Base-by-base conservation (phyloP, 2,888 invertebrate genomes). In the Cacoxenus indagator region DNA sequence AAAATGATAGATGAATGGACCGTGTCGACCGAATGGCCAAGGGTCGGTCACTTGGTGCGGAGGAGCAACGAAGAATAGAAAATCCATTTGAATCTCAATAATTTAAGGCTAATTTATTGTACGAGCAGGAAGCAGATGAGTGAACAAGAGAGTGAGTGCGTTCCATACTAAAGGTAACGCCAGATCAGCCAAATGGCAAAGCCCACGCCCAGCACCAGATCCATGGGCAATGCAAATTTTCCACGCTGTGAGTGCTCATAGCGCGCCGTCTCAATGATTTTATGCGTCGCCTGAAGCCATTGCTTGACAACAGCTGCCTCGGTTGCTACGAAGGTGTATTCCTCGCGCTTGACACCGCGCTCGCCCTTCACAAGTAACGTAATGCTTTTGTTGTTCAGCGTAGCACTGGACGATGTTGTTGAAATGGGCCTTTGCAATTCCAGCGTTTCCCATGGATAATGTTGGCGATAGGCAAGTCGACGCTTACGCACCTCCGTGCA, bases 401-500 rank as follows among this genome's bases (percentile, higher is more conserved):
- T 45, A 1, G 43, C 27, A 5, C 17, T 43, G 11, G 37, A 22
- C 4, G 61, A 43, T 22, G 61, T 14, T 29, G 29, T 29, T 24
- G 54, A 54, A 66, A 80, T 11, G 0, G 80, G 80, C 24, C 84
- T 72, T 68, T 84, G 84, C 67, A 86, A 69, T 68, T 86, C 88
- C 71, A 88, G 80, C 31, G 81, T 70, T 61, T 86, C 82, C 81
- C 86, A 85, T 45, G 81, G 74, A 71, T 84, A 87, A 68, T 86
- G 83, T 68, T 87, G 86, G 19, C 86, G 85, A 75, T 84, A 88
- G 65, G 83, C 76, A 29, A 88, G 68, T 0, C 85, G 83, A 27
- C 83, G 81, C 68, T 87, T 87, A 0, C 85, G 83, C 67, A 85
- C 82, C 78, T 88, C 88, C 1, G 87, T 84, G 73, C 87, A 88